Conservation (phyloP, 2,797 vertebrate species). For the Sebastes variabilis region DNA sequence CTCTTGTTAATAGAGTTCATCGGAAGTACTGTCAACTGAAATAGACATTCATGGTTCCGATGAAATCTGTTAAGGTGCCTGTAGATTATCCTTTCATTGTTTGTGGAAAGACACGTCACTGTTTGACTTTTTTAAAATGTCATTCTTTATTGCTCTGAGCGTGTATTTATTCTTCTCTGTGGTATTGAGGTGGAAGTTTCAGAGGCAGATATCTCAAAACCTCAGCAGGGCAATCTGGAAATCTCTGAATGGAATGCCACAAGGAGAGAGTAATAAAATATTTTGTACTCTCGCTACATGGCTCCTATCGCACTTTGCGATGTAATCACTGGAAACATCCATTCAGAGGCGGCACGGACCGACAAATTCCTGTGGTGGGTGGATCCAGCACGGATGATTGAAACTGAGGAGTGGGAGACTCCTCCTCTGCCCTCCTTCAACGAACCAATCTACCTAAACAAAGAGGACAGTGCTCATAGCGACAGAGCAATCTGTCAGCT, state of each 20-base stretch:
- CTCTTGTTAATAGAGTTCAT: background rate
- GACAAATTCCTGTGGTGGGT: conserved; percentile 67
- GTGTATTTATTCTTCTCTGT: background rate
- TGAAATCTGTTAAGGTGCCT: background rate
- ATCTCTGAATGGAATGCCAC: background rate
- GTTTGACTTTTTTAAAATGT: conserved; percentile 1
- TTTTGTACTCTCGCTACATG: background rate
- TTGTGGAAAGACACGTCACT: background rate
- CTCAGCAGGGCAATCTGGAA: background rate
- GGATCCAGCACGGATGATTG: conserved; percentile 40
- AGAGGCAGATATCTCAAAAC: background rate
- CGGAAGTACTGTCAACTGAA: background rate
- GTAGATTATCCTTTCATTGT: background rate
- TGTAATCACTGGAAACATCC: conserved; percentile 19
- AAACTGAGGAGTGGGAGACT: conserved; percentile 17
- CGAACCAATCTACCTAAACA: conserved; percentile 53
- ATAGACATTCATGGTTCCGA: background rate
- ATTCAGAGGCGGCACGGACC: background rate
- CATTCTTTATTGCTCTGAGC: background rate
- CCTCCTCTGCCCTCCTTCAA: conserved; percentile 14
- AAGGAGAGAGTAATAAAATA: background rate
- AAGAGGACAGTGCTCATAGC: conserved; percentile 24
- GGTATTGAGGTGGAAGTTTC: background rate
- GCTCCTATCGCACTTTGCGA: background rate
- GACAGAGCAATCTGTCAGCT: conserved; percentile 14